Conservation (phyloP, 2,888 invertebrate species). For the Kryphioiulus occultus region DNA sequence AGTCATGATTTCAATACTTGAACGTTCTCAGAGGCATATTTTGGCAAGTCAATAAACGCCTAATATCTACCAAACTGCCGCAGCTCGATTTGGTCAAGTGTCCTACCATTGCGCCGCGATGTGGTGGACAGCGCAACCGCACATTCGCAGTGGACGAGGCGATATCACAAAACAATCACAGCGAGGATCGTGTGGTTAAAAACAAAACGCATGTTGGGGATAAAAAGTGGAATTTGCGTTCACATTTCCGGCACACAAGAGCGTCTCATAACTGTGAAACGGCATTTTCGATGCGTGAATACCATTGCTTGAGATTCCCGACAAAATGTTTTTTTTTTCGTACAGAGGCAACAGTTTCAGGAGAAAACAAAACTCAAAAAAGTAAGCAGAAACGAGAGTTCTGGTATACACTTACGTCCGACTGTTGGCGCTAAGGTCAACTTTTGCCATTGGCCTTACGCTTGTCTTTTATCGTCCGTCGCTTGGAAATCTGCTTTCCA, state of each 20-base stretch:
- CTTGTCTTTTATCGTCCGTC: constrained; percentile 51
- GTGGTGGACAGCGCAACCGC: too few relatives aligned
- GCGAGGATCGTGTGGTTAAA: not conserved
- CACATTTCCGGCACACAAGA: not conserved
- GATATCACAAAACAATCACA: not conserved
- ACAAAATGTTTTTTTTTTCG: not conserved
- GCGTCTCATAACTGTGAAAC: too few relatives aligned
- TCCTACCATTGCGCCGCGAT: too few relatives aligned
- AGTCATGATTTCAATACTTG: too few relatives aligned
- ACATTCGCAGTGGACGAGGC: not conserved
- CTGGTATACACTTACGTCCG: not conserved
- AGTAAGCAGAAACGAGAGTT: not conserved
- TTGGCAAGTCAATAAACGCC: too few relatives aligned
- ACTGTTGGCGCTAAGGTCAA: not conserved
- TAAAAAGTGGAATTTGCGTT: not conserved
- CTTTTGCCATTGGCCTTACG: constrained; percentile 41
- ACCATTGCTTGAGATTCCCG: not conserved
- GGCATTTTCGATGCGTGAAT: too few relatives aligned
- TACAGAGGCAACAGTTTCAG: not conserved
- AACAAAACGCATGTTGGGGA: not conserved
- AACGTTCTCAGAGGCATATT: too few relatives aligned
- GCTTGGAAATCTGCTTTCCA: constrained; percentile 73
- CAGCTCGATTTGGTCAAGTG: not conserved
- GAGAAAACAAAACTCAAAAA: not conserved
- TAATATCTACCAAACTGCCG: not conserved